phyloP scores from a whole-genome alignment of 2,797 vertebrate species.

The Manis crassicaudata region DNA sequence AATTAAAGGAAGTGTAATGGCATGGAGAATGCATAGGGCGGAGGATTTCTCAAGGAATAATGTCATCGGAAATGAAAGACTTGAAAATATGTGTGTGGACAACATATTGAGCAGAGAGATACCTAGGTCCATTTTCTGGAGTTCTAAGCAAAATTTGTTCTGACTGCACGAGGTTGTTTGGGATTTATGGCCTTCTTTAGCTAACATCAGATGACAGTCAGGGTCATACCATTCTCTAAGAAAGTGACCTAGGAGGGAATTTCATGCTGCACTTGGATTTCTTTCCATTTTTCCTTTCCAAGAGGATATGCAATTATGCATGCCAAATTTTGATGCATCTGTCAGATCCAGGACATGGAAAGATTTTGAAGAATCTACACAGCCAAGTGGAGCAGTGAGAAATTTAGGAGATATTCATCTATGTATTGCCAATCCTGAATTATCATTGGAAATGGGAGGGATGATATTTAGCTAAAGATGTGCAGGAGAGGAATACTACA shows the following conservation, averaged over 20 bases:
- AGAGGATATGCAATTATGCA: not conserved
- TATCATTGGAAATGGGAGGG: not conserved
- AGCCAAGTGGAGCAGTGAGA: not conserved
- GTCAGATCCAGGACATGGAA: not conserved
- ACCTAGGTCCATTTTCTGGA: slow-evolving; percentile 1
- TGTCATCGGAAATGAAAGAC: not conserved
- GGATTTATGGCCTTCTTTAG: slow-evolving; percentile 36
- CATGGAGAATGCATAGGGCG: not conserved
- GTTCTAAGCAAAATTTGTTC: slow-evolving; percentile 52
- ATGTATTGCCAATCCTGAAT: not conserved
- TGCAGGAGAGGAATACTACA: not conserved
- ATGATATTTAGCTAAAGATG: not conserved
- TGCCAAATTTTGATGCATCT: slow-evolving; percentile 34
- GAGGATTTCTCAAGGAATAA: slow-evolving; percentile 29
- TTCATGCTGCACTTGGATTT: slow-evolving; percentile 51
- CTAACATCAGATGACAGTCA: not conserved
- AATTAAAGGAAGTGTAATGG: slow-evolving; percentile 21
- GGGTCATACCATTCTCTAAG: slow-evolving; percentile 20
- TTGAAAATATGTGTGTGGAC: not conserved
- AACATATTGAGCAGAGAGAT: not conserved
- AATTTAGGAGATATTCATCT: not conserved
- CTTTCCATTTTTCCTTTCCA: slow-evolving; percentile 33
- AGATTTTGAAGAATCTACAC: not conserved
- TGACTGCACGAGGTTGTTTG: not conserved
- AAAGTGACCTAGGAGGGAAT: not conserved